Percentiles rank a stretch among this genome's conserved stretches.
Conservation (phyloP, 2,888 invertebrate species). For the Eristalinus aeneus region DNA sequence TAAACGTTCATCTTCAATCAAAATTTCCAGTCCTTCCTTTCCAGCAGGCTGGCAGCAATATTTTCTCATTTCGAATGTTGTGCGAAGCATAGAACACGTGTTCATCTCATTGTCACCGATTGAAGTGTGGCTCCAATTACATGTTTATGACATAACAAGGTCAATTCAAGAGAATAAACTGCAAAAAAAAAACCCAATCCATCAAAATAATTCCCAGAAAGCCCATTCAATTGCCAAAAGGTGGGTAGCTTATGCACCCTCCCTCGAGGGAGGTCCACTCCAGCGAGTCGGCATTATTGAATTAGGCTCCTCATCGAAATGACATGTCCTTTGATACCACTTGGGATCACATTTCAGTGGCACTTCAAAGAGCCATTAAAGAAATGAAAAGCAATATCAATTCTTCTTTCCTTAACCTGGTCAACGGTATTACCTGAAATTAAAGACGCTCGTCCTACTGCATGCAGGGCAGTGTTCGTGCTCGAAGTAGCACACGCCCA, state of each 20-base stretch:
- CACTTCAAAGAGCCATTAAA: neutral
- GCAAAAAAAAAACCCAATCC: neutral
- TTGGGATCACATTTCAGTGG: neutral
- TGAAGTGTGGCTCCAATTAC: neutral
- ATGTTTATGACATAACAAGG: neutral
- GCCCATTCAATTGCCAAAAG: neutral
- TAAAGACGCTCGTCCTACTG: neutral
- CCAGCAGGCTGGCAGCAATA: too few species aligned
- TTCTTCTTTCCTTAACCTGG: neutral
- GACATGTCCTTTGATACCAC: neutral
- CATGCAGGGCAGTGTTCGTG: neutral
- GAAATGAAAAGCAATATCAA: neutral
- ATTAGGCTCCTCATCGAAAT: neutral
- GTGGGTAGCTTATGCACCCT: neutral
- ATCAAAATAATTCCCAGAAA: neutral
- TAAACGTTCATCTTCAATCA: too few species aligned
- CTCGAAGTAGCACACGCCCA: neutral
- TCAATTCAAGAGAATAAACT: neutral
- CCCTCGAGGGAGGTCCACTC: neutral
- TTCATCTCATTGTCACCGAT: too few species aligned
- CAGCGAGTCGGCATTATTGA: too few species aligned
- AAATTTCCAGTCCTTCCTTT: too few species aligned
- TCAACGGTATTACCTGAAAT: constrained; percentile 9
- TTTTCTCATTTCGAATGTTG: too few species aligned
- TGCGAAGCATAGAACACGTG: too few species aligned